Base-by-base conservation (phyloP, 1,140 invertebrate species). In the Bombus superbus region DNA sequence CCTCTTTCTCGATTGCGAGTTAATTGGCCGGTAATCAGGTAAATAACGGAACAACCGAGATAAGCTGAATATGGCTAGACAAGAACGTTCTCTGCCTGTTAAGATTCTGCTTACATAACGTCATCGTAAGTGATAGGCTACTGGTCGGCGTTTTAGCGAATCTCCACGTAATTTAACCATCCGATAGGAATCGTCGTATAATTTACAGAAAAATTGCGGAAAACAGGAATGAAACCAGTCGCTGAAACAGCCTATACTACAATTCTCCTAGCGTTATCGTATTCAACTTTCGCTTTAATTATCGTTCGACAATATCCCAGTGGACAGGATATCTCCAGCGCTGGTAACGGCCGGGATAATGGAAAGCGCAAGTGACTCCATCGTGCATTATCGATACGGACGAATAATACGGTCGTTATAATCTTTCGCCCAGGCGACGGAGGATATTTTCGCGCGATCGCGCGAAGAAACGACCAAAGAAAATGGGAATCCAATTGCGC, bases 31-130 rank as follows among this genome's bases (percentile, higher is more conserved):
- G 38, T 85, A 87, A 89, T 90, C 81, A 57, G 57, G 32, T 69
- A 84, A 90, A 86, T 87, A 87, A 81, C 85, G 85, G 69, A 87
- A 89, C 88, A 38, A 57, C n/a, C 59, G 66, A 40, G 66, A 89
- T 89, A 89, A 86, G 53, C 62, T 35, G 44, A 25, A 53, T 40
- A 47, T 32, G 6, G 35, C 9, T 35, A 82, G 40, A n/a, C 57
- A 64, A 42, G 59, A 72, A 57, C 57, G 57, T 57, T 77, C 87
- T 62, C 28, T 18, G 28, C 15, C 47, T 47, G 38, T 78, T 81
- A 66, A 73, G 53, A 88, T 42, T 87, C 86, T 86, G n/a, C 73
- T 86, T 57, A 38, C 35, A 10, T 71, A 72, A 68, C 86, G n/a
- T 85, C 72, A 79, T 75, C 81, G 71, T 69, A 69, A 83, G 59